Evolutionary conservation across 2,888 invertebrate genomes (phyloP), one percentile per base, ranked within the genome.

Genomic region (Bembecia ichneumoniformis): DNA sequence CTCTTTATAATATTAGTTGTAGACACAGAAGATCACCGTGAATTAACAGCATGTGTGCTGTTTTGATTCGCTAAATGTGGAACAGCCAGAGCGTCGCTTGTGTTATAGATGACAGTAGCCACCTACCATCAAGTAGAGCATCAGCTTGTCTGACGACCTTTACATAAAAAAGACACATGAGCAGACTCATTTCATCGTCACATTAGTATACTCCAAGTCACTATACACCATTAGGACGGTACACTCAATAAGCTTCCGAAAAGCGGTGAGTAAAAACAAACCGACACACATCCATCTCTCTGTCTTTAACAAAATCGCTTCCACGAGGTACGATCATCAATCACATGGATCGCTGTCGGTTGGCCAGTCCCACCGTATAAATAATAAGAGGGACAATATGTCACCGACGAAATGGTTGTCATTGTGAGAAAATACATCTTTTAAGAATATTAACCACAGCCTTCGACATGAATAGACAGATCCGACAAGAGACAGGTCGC

Each of bases 221-320:
- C 40, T 3, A 14, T 40, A 11, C 40, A 40, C 40, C 40, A 40
- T 40, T 40, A 40, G 40, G 13, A 13, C 40, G 40, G 13, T 13
- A 40, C 43, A 36, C 28, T 47, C 15, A 43, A 46, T 47, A 47
- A 7, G 49, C 20, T 48, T 15, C 45, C 49, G 35, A 40, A 50
- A 15, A 44, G 13, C 44, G 10, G 3, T 44, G 11, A 4, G 44
- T 44, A 44, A 50, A 50, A 50, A 50, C 50, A 47, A 43, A 40
- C 34, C 20, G 47, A 28, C 46, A 13, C 35, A 44, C 52, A 54
- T 56, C 54, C 54, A 52, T 54, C 52, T 51, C 52, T 11, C 46
- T 44, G 47, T 28, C 43, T 49, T 50, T 47, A 34, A 51, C 46
- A 51, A 51, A 51, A 46, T 36, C 48, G 35, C 47, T 43, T 35